Evolutionary conservation across 2,888 invertebrate genomes (phyloP).

Genomic region (Dynastes hyllus): DNA sequence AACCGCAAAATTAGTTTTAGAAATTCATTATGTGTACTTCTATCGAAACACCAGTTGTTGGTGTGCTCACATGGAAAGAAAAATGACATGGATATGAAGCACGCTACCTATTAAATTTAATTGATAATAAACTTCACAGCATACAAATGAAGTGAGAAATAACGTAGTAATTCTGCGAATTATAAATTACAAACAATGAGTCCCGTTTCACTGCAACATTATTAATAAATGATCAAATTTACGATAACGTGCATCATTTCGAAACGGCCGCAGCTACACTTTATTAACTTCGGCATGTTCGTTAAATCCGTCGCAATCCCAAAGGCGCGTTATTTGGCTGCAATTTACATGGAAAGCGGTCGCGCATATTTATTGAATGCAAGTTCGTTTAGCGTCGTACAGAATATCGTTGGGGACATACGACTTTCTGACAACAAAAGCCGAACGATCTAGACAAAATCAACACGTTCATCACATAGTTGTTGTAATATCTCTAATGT

Average conservation of each 20-base stretch:
- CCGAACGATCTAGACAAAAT: conserved; percentile 51
- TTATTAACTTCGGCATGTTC: conserved; percentile 39
- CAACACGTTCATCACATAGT: conserved; percentile 58
- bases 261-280: conserved; percentile 5
- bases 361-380: conserved; percentile 33
- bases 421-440: conserved; percentile 40
- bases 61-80: no score
- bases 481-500: conserved; percentile 64
- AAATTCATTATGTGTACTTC: no score
- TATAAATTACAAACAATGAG: neutral
- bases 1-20: no score
- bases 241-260: neutral
- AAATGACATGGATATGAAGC: no score
- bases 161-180: no score
- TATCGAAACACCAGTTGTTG: no score
- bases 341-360: conserved; percentile 41
- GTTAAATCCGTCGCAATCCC: conserved; percentile 41
- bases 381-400: conserved; percentile 37
- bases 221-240: conserved; percentile 17
- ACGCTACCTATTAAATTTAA: no score
- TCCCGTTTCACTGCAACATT: neutral
- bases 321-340: conserved; percentile 34
- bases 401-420: conserved; percentile 29
- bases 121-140: no score
- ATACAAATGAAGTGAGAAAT: no score